Evolutionary conservation across 2,113 vertebrate species (phyloP).

Genomic region (Nycticorax nycticorax): DNA sequence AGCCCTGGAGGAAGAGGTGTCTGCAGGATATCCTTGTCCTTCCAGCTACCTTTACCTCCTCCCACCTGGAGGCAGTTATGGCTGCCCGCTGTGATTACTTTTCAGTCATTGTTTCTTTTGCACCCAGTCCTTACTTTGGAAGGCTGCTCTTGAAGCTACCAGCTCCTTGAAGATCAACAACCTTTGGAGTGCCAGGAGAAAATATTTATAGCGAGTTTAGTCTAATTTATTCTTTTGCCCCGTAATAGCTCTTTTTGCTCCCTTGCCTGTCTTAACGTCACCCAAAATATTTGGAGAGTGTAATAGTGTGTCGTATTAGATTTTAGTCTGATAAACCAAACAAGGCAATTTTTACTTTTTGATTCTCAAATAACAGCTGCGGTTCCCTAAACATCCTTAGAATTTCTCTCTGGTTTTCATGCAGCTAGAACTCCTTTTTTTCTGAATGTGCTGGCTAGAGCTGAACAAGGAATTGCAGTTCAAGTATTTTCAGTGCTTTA

Average conservation of each 20-base stretch:
- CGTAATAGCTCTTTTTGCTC: not conserved
- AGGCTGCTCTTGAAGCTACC: not conserved
- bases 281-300: not conserved
- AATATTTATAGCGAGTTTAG: not conserved
- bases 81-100: not conserved
- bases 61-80: not conserved
- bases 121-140: not conserved
- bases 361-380: not conserved
- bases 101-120: not conserved
- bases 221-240: not conserved
- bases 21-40: not conserved
- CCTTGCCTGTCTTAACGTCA: not conserved
- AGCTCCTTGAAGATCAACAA: not conserved
- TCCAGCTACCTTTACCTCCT: not conserved
- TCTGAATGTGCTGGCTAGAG: not conserved
- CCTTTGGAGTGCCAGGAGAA: not conserved
- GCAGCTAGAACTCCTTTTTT: not conserved
- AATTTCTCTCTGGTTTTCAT: not conserved
- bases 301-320: not conserved
- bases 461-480: not conserved
- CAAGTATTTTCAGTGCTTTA: not conserved
- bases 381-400: not conserved
- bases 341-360: not conserved
- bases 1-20: not conserved
- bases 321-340: not conserved